phyloP scores from a whole-genome alignment of 2,113 vertebrate species.

The Columba livia region DNA sequence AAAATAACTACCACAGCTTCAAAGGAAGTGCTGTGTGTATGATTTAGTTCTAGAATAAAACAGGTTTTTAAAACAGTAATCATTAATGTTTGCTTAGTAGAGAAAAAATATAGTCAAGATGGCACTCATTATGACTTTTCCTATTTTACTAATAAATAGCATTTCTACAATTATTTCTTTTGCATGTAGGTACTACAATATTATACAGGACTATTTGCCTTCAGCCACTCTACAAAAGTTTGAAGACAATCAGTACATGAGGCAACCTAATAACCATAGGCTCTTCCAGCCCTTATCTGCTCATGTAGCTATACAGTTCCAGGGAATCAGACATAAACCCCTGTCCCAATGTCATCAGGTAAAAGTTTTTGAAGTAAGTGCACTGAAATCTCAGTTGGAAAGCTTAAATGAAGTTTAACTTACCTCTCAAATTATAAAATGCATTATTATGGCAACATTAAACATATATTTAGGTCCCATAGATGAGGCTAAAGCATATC shows the following conservation, averaged over 20 bases:
- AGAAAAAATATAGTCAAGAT: background rate
- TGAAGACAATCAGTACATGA: background rate
- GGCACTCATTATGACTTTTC: background rate
- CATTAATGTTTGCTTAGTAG: background rate
- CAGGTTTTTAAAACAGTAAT: background rate
- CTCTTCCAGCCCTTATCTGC: background rate
- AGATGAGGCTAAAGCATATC: background rate
- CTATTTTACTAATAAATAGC: background rate
- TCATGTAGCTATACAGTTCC: background rate
- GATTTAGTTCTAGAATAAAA: background rate
- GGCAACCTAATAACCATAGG: background rate
- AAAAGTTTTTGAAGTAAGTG: background rate
- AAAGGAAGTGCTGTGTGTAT: background rate
- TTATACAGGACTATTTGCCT: background rate
- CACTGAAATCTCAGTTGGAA: background rate
- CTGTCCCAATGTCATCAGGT: background rate
- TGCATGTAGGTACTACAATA: background rate
- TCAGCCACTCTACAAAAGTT: background rate
- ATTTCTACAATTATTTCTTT: background rate
- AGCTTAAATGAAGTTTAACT: background rate
- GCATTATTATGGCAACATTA: background rate
- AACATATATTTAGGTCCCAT: background rate
- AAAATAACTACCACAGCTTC: background rate
- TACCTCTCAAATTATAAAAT: background rate
- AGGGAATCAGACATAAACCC: background rate